These are phyloP conservation scores for Eriosoma lanigerum DNA, from an alignment of 1,140 invertebrate genomes.

Conservation along the genomic window DNA sequence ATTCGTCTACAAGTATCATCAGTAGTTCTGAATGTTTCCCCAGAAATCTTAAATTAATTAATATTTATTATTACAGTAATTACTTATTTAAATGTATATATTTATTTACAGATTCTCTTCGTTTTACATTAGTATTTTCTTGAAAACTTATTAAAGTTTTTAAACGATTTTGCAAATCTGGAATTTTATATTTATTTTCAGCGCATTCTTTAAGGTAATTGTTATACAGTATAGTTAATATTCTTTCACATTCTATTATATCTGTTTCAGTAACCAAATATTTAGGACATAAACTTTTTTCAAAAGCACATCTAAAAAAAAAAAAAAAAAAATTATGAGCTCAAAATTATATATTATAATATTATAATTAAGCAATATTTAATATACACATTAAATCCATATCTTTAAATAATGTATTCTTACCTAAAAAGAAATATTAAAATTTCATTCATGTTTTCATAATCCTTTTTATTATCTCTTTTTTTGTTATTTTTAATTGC, in stretches of 20 bases:
- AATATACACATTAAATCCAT: background rate
- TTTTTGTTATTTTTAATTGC: slow-evolving; percentile 23
- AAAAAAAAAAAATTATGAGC: background rate
- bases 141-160: slow-evolving; percentile 49
- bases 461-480: background rate
- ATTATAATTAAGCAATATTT: background rate
- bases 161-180: slow-evolving; percentile 50
- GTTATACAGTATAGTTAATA: slow-evolving; percentile 42
- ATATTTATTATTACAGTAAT: background rate
- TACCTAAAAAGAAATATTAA: slow-evolving; percentile 43
- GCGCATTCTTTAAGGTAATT: slow-evolving; percentile 49
- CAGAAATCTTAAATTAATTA: slow-evolving; percentile 30
- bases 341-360: background rate
- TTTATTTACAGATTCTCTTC: slow-evolving; percentile 45
- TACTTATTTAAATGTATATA: slow-evolving; percentile 2
- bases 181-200: slow-evolving; percentile 45
- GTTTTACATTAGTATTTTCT: slow-evolving; percentile 45
- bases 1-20: slow-evolving; percentile 24
- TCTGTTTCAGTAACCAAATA: slow-evolving; percentile 46
- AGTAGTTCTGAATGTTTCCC: slow-evolving; percentile 29
- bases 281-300: slow-evolving; percentile 40
- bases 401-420: background rate
- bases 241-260: slow-evolving; percentile 46
- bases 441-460: slow-evolving; percentile 22
- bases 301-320: slow-evolving; percentile 48